phyloP scores from a whole-genome alignment of 2,113 vertebrate species.

The Alces alces region DNA sequence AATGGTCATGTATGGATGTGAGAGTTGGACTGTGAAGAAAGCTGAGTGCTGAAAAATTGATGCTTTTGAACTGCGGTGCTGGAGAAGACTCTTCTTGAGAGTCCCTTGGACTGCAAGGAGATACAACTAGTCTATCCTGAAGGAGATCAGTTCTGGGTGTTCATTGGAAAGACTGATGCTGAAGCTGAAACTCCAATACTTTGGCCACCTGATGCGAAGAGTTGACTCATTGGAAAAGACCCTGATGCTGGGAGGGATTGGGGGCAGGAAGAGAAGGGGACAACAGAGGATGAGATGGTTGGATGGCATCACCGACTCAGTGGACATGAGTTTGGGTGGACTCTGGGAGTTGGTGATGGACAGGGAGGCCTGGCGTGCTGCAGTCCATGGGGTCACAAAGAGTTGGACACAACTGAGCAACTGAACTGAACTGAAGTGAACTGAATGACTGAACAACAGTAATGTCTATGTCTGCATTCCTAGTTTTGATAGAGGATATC shows the following conservation, averaged over 20 bases:
- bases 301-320: not conserved
- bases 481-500: not conserved
- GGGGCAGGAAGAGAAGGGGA: not conserved
- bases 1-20: not conserved
- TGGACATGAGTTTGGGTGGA: not conserved
- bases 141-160: not conserved
- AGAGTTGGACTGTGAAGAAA: not conserved
- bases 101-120: not conserved
- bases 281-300: not conserved
- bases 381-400: not conserved
- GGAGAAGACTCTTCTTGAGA: not conserved
- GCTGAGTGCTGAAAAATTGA: accelerated
- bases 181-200: not conserved
- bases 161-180: not conserved
- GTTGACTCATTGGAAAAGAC: not conserved
- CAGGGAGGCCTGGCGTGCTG: not conserved
- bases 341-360: not conserved
- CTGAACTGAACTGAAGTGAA: not conserved
- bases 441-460: not conserved
- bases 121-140: not conserved
- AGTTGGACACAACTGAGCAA: accelerated
- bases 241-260: not conserved
- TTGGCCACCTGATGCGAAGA: not conserved
- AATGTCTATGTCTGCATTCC: not conserved
- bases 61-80: not conserved